Evolutionary conservation across 2,888 invertebrate species (phyloP).

Genomic region (Microplitis manilae): DNA sequence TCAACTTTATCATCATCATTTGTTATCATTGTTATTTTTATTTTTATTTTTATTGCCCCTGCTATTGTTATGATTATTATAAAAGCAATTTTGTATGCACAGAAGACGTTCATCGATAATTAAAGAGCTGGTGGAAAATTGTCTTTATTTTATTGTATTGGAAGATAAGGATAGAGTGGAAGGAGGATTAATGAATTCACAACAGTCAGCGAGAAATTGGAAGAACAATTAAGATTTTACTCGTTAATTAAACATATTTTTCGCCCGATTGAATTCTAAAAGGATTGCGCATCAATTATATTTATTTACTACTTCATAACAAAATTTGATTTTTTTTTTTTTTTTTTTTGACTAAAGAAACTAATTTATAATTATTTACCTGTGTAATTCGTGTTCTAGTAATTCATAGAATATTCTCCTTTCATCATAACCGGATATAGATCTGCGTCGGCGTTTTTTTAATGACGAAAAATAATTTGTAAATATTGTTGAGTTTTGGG

Average conservation of each 20-base stretch:
- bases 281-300: slow-evolving; percentile 17
- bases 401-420: slow-evolving; percentile 63
- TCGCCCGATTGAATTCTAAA: slow-evolving; percentile 2
- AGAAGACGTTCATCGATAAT: slow-evolving; percentile 10
- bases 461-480: slow-evolving; percentile 72
- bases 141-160: not conserved
- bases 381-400: slow-evolving; percentile 69
- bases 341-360: not conserved
- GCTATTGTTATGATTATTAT: slow-evolving; percentile 14
- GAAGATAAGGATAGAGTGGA: not conserved
- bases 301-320: not conserved
- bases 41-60: not conserved
- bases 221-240: slow-evolving; percentile 40
- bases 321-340: slow-evolving; percentile 7
- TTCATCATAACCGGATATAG: slow-evolving; percentile 33
- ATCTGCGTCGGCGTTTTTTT: slow-evolving; percentile 54
- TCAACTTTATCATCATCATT: not conserved
- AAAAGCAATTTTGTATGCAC: slow-evolving; percentile 10
- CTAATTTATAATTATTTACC: slow-evolving; percentile 52
- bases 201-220: slow-evolving; percentile 18
- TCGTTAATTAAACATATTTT: slow-evolving; percentile 36
- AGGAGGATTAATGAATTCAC: not conserved
- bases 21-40: not conserved
- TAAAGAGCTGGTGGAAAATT: slow-evolving; percentile 10
- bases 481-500: slow-evolving; percentile 73